Base-by-base conservation (phyloP, 2,113 vertebrate genomes). In the Ammospiza caudacuta region DNA sequence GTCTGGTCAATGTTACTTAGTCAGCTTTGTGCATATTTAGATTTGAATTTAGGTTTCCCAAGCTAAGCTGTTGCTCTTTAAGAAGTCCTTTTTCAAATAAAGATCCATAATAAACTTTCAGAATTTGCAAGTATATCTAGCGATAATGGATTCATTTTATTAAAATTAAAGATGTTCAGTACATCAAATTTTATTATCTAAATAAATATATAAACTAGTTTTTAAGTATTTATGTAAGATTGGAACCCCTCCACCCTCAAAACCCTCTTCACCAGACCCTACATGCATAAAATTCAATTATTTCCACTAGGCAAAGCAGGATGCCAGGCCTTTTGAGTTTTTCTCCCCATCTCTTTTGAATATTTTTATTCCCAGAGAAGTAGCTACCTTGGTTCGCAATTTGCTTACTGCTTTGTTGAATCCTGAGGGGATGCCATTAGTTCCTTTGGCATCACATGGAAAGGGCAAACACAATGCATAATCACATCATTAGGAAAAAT, bases 401-500 rank as follows among this genome's bases (percentile, higher is more conserved):
- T 79, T 90, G 35, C 82, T 83, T 81, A 44, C 51, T 74, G 31
- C 68, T 83, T 85, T 92, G 43, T 90, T 86, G 83, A 86, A 83
- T 93, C 79, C 73, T 47, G 47, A 94, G 79, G 75, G 52, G 12
- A 78, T 47, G 47, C 44, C 49, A 64, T 95, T 94, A 78, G 31
- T 82, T 95, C 69, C 55, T 86, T 90, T 55, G 64, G 41, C 76
- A 89, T 77, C 84, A 47, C 39, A 64, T 43, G 76, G 63, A 90
- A 88, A 94, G 79, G 79, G 72, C 79, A 88, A 93, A 61, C 29
- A 33, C 66, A 59, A 69, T 1, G 9, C 43, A 83, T 89, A 87
- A 84, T 91, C 66, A 44, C 70, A 73, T 89, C 70, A 92, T 90
- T 94, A 91, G 59, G 55, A 85, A 78, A 91, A 92, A 89, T 67